Evolutionary conservation across 2,888 invertebrate genomes (phyloP), one percentile per base, ranked within the genome.

Genomic region (Cheilosia soror): DNA sequence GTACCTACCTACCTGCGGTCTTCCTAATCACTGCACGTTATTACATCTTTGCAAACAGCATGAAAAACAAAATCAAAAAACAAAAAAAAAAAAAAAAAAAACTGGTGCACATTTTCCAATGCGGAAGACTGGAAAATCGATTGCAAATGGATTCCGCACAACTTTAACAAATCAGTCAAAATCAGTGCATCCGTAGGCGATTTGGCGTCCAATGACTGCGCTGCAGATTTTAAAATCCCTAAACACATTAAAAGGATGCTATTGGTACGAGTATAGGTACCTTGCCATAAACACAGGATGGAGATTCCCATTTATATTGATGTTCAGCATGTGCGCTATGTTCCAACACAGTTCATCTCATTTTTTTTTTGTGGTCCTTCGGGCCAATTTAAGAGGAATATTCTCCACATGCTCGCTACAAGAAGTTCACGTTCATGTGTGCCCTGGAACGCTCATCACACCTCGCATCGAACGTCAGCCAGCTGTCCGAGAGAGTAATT

Each of bases 401-500:
- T 79, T 79, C 66, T 62, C 25, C 49, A 25, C 15, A 15, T 58
- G 20, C 4, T 25, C 55, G 40, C 47, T 37, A 40, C 40, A 72
- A 73, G 37, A 79, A 85, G 75, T 81, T 81, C 76, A 81, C 49
- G 76, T 81, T 76, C 76, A 72, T 68, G 73, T 81, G 85, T 81
- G 85, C 85, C 81, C 81, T 72, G 85, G 42, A 85, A 85, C 85
- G 80, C 72, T 85, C 85, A 81, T 81, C 85, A 85, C 85, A 85
- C 81, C 81, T 85, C 68, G 60, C 81, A 85, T 81, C 81, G 85
- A 77, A 85, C 85, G 85, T 85, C 85, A 85, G 85, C 85, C 85
- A 85, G 76, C 85, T 85, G 85, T 85, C 85, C 71, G 63, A 60
- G 44, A 68, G 81, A 76, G 81, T 85, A 85, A 85, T 85, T 85